Percentiles rank a stretch among this genome's conserved stretches.
These are phyloP conservation scores for Gnathonemus echidnorhynchus DNA, from an alignment of 2,113 vertebrate genomes.

Conservation along the genomic window DNA sequence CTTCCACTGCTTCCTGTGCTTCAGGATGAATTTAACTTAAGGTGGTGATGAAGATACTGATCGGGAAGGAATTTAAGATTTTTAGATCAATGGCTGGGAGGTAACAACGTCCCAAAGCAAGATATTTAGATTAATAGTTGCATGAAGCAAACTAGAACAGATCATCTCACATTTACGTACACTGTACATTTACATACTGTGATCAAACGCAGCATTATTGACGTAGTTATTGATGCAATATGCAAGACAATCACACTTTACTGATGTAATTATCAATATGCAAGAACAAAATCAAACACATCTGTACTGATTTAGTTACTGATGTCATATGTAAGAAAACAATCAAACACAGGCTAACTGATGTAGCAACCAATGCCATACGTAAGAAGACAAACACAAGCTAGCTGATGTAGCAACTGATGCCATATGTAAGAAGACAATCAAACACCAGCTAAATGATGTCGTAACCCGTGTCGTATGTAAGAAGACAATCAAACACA, in stretches of 20 bases:
- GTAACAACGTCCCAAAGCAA: slow-evolving; percentile 16
- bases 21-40: background rate
- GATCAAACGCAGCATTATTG: background rate
- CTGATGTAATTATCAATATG: background rate
- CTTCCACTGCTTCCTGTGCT: background rate
- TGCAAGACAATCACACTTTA: background rate
- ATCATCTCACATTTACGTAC: slow-evolving; percentile 11
- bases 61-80: background rate
- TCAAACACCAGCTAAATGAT: background rate
- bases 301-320: background rate
- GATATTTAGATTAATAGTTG: slow-evolving; percentile 37
- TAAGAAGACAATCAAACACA: background rate
- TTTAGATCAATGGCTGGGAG: slow-evolving; percentile 10
- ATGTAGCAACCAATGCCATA: background rate
- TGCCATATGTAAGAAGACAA: background rate
- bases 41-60: background rate
- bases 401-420: background rate
- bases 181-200: background rate
- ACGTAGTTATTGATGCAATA: background rate
- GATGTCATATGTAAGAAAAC: background rate
- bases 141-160: slow-evolving; percentile 42
- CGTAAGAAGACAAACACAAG: background rate
- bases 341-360: background rate
- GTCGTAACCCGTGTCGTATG: background rate
- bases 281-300: background rate